Base-by-base conservation (phyloP, 1,140 invertebrate species). In the Drosophila nigromelanica region DNA sequence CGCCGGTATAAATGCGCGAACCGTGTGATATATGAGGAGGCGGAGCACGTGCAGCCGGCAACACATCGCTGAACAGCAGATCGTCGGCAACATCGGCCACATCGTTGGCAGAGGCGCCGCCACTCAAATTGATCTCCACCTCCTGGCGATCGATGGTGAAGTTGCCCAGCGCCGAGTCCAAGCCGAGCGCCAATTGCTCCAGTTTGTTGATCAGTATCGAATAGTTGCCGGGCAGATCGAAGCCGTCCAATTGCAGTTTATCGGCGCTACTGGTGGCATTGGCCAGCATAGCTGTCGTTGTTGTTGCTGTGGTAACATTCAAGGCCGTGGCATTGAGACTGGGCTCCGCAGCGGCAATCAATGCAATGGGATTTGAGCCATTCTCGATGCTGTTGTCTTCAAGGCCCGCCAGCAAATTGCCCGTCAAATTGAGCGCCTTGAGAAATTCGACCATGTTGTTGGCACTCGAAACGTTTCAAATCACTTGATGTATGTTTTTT, bases 141-240 rank as follows among this genome's bases (percentile, higher is more conserved):
- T 89, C 90, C 61, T 91, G 89, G 27, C 87, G 90, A 67, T 91
- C 90, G 70, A 90, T 75, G 47, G 90, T 80, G 27, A 91, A 73
- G 55, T 91, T 91, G 15, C 76, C 83, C 40, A 91, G 35, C 0
- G 86, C 83, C n/a, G 90, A 76, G 47, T 91, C 90, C 51, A 91
- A 47, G 18, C 90, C 90, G 48, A 91, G 59, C 8, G 90, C 90
- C 55, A 91, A 62, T 33, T 90, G 86, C 62, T 91, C 90, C n/a
- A 91, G 67, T 63, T 91, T 91, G 35, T 91, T 91, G 47, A 91
- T 91, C 47, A 92, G 56, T 64, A 92, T 74, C 5, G 91, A 92
- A 50, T 92, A 91, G 60, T 92, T 92, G 61, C 90, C 79, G 2
- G 91, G 77, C 68, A 92, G 47, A 73, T 91, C 90, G 51, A 90